Conservation (phyloP, 2,113 vertebrate species). For the Oenanthe melanoleuca region DNA sequence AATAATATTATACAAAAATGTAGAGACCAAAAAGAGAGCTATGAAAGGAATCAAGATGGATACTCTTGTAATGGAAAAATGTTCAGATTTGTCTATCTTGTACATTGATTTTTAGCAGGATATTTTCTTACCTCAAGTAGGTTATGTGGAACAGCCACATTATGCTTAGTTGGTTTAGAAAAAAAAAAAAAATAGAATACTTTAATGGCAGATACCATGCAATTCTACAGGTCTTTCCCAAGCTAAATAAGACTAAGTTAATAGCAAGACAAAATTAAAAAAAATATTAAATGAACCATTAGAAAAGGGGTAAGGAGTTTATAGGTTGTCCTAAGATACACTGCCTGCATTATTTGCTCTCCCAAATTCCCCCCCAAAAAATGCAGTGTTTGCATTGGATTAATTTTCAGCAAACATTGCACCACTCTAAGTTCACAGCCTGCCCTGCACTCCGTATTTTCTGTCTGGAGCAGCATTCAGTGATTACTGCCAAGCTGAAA, state of each 20-base stretch:
- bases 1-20: neutral
- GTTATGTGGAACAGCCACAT: neutral
- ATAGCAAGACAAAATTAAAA: neutral
- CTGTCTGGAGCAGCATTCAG: neutral
- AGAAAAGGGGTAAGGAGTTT: neutral
- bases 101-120: neutral
- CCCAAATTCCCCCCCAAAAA: neutral
- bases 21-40: neutral
- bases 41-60: neutral
- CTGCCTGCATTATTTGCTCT: neutral
- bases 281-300: neutral
- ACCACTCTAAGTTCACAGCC: neutral
- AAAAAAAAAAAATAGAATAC: neutral
- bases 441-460: neutral
- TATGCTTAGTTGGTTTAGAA: neutral
- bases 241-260: neutral
- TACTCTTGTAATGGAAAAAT: neutral
- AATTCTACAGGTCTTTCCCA: neutral
- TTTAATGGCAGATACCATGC: neutral
- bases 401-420: neutral
- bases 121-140: neutral
- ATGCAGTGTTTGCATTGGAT: fast-evolving
- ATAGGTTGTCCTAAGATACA: neutral
- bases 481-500: neutral
- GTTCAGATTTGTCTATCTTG: neutral